Conservation (phyloP, 2,797 vertebrate genomes). For the Brotula barbata region DNA sequence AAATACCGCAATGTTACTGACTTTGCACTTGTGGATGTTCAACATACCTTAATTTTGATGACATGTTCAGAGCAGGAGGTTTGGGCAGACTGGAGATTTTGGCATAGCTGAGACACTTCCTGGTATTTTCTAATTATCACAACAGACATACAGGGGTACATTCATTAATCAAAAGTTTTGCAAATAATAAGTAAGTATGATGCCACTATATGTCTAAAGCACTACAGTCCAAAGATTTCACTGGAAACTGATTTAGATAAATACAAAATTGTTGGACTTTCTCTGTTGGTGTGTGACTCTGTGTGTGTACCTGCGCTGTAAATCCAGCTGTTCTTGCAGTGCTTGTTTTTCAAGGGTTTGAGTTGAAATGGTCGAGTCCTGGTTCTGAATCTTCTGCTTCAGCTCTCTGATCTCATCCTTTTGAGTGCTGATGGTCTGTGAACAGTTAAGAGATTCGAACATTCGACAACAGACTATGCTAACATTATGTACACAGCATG, state of each 20-base stretch:
- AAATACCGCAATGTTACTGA: too few species aligned
- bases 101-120: slow-evolving; percentile 84
- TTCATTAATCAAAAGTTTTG: not conserved
- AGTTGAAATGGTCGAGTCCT: slow-evolving; percentile 68
- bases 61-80: slow-evolving; percentile 81
- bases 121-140: slow-evolving; percentile 83
- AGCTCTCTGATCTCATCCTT: slow-evolving; percentile 79
- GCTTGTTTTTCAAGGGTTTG: slow-evolving; percentile 75
- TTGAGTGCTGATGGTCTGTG: slow-evolving; percentile 66
- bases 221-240: not conserved
- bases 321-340: slow-evolving; percentile 84
- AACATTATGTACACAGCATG: not conserved
- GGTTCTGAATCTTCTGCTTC: slow-evolving; percentile 76
- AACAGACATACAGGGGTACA: slow-evolving; percentile 12
- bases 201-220: slow-evolving; percentile 6
- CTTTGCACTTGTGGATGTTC: not conserved
- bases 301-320: slow-evolving; percentile 81
- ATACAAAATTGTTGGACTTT: not conserved
- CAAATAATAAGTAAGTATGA: not conserved
- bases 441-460: slow-evolving; percentile 14
- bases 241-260: not conserved
- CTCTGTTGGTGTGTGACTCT: not conserved
- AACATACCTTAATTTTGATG: slow-evolving; percentile 88
- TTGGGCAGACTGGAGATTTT: slow-evolving; percentile 85
- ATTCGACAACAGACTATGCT: not conserved